Conservation (phyloP, 2,797 vertebrate species). For the Brotula barbata region DNA sequence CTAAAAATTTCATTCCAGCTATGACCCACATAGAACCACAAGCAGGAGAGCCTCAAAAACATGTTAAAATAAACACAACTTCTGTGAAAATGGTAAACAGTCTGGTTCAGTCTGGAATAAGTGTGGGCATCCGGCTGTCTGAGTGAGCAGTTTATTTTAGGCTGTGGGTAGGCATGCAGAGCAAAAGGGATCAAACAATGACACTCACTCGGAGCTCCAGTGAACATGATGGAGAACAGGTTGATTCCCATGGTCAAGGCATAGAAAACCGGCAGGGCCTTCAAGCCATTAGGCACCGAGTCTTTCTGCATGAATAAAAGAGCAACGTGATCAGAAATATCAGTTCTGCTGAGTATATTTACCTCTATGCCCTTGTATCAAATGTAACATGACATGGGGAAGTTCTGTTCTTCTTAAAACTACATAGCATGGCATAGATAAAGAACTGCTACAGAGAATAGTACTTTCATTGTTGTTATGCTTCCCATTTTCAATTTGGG, state of each 20-base stretch:
- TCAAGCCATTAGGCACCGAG: conserved; percentile 93
- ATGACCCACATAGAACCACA: conserved; percentile 75
- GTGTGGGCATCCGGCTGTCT: conserved; percentile 70
- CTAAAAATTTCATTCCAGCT: conserved; percentile 66
- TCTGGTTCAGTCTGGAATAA: conserved; percentile 68
- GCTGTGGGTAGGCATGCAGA: conserved; percentile 67
- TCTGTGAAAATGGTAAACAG: conserved; percentile 72
- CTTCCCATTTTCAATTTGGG: conserved; percentile 26
- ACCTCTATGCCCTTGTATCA: no score
- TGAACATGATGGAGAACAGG: conserved; percentile 95
- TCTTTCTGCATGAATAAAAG: conserved; percentile 81
- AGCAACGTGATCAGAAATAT: background rate
- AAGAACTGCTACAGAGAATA: conserved; percentile 12
- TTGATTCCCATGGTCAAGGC: conserved; percentile 93
- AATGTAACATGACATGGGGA: no score
- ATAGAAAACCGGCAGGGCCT: conserved; percentile 93
- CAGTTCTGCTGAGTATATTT: no score
- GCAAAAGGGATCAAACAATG: conserved; percentile 58
- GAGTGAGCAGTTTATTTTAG: conserved; percentile 73
- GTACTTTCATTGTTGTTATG: background rate
- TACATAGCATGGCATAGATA: no score
- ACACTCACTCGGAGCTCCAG: conserved; percentile 92
- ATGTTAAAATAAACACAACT: conserved; percentile 74
- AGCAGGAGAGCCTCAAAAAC: conserved; percentile 69
- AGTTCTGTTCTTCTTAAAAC: no score